Conservation (phyloP, 2,797 vertebrate genomes). For the Centropyge bicolor region DNA sequence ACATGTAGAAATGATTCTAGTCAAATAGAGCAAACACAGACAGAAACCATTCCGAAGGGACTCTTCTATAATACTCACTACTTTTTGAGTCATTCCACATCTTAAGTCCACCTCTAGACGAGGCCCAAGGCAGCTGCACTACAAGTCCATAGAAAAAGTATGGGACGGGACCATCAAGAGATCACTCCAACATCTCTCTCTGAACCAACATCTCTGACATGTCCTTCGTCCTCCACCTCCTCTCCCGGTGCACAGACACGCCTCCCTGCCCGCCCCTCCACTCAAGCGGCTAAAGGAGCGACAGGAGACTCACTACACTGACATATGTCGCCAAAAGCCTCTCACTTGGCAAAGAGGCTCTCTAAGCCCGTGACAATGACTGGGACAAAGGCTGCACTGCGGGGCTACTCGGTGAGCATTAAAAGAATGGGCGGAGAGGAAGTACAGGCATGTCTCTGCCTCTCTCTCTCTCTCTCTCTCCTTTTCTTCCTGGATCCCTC, state of each 20-base stretch:
- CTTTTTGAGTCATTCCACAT: slow-evolving; percentile 67
- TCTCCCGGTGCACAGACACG: slow-evolving; percentile 64
- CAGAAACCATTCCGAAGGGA: background rate
- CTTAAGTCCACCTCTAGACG: slow-evolving; percentile 48
- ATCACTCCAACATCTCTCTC: slow-evolving; percentile 64
- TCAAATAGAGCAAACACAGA: slow-evolving; percentile 24
- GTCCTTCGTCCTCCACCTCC: slow-evolving; percentile 67
- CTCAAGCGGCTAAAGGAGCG: slow-evolving; percentile 74
- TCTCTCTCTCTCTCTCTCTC: slow-evolving; percentile 36
- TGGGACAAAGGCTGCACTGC: slow-evolving; percentile 80
- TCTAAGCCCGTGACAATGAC: slow-evolving; percentile 81
- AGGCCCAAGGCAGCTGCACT: slow-evolving; percentile 44
- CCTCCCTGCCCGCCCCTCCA: slow-evolving; percentile 71
- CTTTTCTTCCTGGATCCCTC: slow-evolving; percentile 43
- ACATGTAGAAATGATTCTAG: slow-evolving; percentile 2
- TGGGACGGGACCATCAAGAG: slow-evolving; percentile 37
- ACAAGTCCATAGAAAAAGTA: slow-evolving; percentile 56
- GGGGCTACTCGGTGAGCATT: slow-evolving; percentile 69
- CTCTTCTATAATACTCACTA: slow-evolving; percentile 73
- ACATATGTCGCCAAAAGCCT: slow-evolving; percentile 87
- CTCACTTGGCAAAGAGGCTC: slow-evolving; percentile 78
- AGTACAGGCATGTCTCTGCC: slow-evolving; percentile 66
- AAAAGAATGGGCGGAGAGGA: slow-evolving; percentile 68
- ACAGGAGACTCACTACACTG: slow-evolving; percentile 80
- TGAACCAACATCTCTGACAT: slow-evolving; percentile 73